Evolutionary conservation across 2,113 vertebrate genomes (phyloP).

Genomic region (Tyto alba): DNA sequence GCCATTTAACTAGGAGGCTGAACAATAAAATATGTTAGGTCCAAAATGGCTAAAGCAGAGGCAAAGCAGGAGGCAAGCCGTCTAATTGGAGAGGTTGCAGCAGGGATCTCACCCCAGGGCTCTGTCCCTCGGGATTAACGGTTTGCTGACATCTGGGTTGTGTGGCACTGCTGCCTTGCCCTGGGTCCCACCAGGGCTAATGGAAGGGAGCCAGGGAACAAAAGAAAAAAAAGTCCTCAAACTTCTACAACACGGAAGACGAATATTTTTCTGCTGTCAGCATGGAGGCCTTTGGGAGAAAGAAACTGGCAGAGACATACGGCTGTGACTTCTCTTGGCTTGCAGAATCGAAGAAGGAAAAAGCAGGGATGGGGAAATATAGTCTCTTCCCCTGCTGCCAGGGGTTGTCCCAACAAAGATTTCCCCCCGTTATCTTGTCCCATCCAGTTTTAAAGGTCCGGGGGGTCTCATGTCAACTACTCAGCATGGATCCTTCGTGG

Average conservation of each 20-base stretch:
- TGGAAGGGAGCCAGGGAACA: slow-evolving; percentile 11
- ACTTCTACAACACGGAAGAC: background rate
- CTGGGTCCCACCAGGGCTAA: background rate
- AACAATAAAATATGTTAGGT: slow-evolving; percentile 22
- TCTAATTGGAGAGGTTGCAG: slow-evolving; percentile 54
- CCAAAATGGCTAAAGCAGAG: background rate
- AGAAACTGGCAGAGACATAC: background rate
- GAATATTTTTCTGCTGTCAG: background rate
- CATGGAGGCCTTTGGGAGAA: background rate
- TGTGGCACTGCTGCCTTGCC: background rate
- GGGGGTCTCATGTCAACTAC: background rate
- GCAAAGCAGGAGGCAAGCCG: slow-evolving; percentile 38
- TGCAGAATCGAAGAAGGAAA: background rate
- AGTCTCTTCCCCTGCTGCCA: background rate
- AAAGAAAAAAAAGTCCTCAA: background rate
- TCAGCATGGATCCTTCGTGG: background rate
- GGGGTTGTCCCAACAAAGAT: background rate
- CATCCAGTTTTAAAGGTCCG: background rate
- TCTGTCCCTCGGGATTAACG: slow-evolving; percentile 57
- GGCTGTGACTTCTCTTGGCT: background rate
- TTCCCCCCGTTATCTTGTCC: background rate
- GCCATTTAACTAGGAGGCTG: background rate
- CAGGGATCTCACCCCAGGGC: background rate
- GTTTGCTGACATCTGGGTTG: slow-evolving; percentile 46
- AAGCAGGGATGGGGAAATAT: background rate